Conservation (phyloP, 2,113 vertebrate genomes). For the Boulengeromyrus knoepffleri region DNA sequence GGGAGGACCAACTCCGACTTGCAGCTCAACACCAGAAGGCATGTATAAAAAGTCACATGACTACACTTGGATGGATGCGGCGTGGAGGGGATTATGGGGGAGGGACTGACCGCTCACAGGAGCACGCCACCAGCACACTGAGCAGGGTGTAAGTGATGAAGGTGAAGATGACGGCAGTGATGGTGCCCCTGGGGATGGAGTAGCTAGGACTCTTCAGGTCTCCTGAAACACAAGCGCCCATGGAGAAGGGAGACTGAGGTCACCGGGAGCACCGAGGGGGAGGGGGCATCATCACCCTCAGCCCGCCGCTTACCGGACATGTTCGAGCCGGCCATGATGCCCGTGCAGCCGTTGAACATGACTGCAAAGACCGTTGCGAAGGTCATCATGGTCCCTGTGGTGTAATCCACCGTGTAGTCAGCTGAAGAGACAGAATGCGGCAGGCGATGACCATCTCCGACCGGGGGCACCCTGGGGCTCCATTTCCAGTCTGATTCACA, state of each 20-base stretch:
- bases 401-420: slow-evolving; percentile 67
- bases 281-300: neutral
- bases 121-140: slow-evolving; percentile 70
- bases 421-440: slow-evolving; percentile 45
- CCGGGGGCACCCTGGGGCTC: neutral
- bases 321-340: slow-evolving; percentile 84
- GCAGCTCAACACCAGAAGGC: neutral
- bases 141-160: slow-evolving; percentile 79
- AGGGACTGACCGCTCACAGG: slow-evolving; percentile 70
- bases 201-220: slow-evolving; percentile 81
- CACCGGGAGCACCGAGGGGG: neutral
- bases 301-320: slow-evolving; percentile 68
- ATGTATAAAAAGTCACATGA: neutral
- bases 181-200: slow-evolving; percentile 81
- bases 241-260: neutral
- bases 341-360: slow-evolving; percentile 83
- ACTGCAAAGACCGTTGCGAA: slow-evolving; percentile 76
- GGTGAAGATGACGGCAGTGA: slow-evolving; percentile 82
- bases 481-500: neutral
- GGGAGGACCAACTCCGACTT: neutral
- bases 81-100: neutral
- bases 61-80: neutral
- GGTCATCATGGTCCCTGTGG: slow-evolving; percentile 64
- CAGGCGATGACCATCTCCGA: neutral
- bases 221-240: slow-evolving; percentile 52